Evolutionary conservation across 2,888 invertebrate genomes (phyloP).

Genomic region (Antheraea yamamai): DNA sequence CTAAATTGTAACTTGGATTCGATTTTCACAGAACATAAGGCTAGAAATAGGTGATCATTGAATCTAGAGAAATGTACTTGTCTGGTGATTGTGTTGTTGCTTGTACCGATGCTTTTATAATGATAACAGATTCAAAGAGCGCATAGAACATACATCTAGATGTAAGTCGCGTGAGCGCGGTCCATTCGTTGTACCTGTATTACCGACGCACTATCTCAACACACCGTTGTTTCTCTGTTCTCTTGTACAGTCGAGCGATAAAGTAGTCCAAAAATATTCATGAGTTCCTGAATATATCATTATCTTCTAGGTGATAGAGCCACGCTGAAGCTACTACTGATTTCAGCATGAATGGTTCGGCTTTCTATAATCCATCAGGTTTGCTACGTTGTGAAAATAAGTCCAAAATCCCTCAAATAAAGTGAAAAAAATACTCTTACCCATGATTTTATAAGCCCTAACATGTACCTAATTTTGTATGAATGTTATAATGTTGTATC

Average conservation of each 20-base stretch:
- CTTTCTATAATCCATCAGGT: too few species aligned
- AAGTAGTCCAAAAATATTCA: conserved; percentile 1
- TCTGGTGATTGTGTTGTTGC: conserved; percentile 4
- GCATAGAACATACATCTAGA: conserved; percentile 35
- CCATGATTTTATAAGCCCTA: too few species aligned
- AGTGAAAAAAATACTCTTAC: too few species aligned
- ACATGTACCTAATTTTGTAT: too few species aligned
- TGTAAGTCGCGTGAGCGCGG: conserved; percentile 52
- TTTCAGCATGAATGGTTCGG: too few species aligned
- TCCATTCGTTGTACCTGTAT: conserved; percentile 53
- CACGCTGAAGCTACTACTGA: too few species aligned
- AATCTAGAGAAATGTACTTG: neutral
- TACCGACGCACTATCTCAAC: conserved; percentile 27
- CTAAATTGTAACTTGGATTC: neutral
- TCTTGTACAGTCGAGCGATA: conserved; percentile 30
- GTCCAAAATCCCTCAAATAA: too few species aligned
- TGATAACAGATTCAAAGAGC: conserved; percentile 36
- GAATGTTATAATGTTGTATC: too few species aligned
- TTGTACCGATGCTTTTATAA: conserved; percentile 41
- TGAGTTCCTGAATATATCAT: neutral
- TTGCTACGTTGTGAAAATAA: too few species aligned
- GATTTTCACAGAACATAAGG: neutral
- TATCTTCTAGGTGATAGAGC: too few species aligned
- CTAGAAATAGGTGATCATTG: neutral
- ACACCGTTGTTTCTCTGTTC: conserved; percentile 30